These are phyloP conservation scores for Triplophysa bombifrons DNA, from an alignment of 2,797 vertebrate genomes.

Conservation along the genomic window DNA sequence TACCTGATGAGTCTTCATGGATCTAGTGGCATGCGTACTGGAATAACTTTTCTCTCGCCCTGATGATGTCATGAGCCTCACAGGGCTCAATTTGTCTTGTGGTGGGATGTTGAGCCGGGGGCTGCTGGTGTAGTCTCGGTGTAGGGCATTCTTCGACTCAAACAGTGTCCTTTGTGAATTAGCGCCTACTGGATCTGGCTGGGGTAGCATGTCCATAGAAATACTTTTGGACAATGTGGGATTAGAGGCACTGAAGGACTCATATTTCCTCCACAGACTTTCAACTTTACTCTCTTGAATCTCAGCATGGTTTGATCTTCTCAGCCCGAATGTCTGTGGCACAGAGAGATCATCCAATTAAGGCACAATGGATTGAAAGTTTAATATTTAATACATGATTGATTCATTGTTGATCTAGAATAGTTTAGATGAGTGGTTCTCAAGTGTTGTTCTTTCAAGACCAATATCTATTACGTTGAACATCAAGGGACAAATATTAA, in stretches of 20 bases:
- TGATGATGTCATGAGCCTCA: constrained; percentile 52
- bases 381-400: not conserved
- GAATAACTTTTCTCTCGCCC: constrained; percentile 52
- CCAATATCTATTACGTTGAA: too few relatives aligned
- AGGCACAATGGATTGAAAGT: not conserved
- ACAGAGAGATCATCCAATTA: not conserved
- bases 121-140: constrained; percentile 58
- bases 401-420: not conserved
- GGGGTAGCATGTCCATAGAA: constrained; percentile 74
- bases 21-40: constrained; percentile 25
- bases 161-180: constrained; percentile 71
- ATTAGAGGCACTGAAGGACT: constrained; percentile 28
- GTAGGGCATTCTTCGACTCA: constrained; percentile 69
- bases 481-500: too few relatives aligned
- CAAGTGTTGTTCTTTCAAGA: not conserved
- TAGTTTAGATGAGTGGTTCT: too few relatives aligned
- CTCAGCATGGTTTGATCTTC: constrained; percentile 36
- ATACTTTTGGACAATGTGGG: constrained; percentile 65
- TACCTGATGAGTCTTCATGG: constrained; percentile 57
- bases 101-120: constrained; percentile 37
- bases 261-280: constrained; percentile 39
- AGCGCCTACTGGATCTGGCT: constrained; percentile 60
- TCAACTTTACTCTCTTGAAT: constrained; percentile 49
- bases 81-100: not conserved
- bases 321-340: constrained; percentile 52